A percentile compares a stretch with the other conserved stretches of the same genome.
These are phyloP conservation scores for Geopemphigus sp. DNA, from an alignment of 1,140 invertebrate genomes.

Conservation along the genomic window DNA sequence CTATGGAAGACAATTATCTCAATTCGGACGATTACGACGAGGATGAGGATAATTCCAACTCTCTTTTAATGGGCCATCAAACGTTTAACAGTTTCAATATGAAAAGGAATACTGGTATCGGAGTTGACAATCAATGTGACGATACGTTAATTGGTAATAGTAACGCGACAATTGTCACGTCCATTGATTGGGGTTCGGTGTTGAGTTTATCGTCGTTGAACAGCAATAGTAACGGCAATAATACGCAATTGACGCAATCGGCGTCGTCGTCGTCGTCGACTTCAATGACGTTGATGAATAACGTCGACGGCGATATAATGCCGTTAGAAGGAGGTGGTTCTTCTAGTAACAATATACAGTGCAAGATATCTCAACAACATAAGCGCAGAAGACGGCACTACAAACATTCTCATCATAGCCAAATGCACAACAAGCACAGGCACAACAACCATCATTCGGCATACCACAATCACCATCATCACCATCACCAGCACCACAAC, in stretches of 20 bases:
- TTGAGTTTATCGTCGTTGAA: constrained; percentile 75
- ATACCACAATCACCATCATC: too few species aligned
- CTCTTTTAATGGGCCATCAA: background rate
- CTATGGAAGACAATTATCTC: background rate
- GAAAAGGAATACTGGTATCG: constrained; percentile 58
- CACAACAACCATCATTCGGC: background rate
- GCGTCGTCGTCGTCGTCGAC: too few species aligned
- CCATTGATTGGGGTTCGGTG: constrained; percentile 88
- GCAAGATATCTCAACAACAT: constrained; percentile 25
- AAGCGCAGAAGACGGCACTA: constrained; percentile 4
- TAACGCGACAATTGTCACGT: constrained; percentile 60
- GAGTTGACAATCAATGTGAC: constrained; percentile 75
- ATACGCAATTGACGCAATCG: background rate
- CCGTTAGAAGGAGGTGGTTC: background rate
- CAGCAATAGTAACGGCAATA: background rate
- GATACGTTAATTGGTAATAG: constrained; percentile 56
- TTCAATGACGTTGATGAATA: constrained; percentile 21
- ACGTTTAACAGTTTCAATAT: constrained; percentile 18
- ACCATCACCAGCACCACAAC: background rate
- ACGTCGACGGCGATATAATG: background rate
- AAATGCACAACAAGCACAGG: constrained; percentile 16
- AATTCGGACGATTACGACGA: constrained; percentile 18
- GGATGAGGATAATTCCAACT: background rate
- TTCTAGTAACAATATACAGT: background rate
- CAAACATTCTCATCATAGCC: constrained; percentile 26